These are phyloP conservation scores for Gymnocephalus cernua DNA, from an alignment of 2,113 vertebrate species.

Conservation along the genomic window DNA sequence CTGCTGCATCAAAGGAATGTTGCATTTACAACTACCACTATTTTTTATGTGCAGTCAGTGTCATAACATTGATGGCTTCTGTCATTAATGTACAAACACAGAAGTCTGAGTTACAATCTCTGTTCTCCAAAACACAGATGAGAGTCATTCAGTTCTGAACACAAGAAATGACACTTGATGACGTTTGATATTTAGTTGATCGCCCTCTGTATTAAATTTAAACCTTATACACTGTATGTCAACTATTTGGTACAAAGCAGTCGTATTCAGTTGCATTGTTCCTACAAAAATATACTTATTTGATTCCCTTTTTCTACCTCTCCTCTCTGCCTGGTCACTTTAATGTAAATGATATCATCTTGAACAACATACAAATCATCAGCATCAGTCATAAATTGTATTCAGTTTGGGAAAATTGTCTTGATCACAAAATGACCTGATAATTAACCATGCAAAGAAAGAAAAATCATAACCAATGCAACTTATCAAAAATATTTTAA, in stretches of 20 bases:
- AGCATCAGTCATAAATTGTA: constrained; percentile 28
- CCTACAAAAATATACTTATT: constrained; percentile 80
- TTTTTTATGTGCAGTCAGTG: constrained; percentile 53
- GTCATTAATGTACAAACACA: constrained; percentile 60
- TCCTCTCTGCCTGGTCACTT: constrained; percentile 29
- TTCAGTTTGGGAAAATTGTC: constrained; percentile 29
- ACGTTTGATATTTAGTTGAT: constrained; percentile 31
- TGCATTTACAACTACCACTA: constrained; percentile 59
- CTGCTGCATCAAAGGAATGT: constrained; percentile 67
- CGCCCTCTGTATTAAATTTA: constrained; percentile 42
- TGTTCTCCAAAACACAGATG: constrained; percentile 34
- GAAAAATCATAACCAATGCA: constrained; percentile 41
- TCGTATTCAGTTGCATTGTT: constrained; percentile 67
- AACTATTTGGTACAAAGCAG: constrained; percentile 82
- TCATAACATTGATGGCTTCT: constrained; percentile 71
- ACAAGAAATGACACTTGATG: constrained; percentile 29
- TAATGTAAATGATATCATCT: constrained; percentile 28
- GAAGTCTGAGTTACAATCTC: constrained; percentile 44
- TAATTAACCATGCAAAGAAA: constrained; percentile 18
- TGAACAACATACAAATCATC: constrained; percentile 37
- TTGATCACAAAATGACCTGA: constrained; percentile 26
- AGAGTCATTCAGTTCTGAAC: constrained; percentile 16
- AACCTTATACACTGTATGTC: constrained; percentile 51
- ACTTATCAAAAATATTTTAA: constrained; percentile 45
- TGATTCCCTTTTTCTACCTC: constrained; percentile 43